Evolutionary conservation across 2,113 vertebrate species (phyloP).

Genomic region (Alouatta palliata): DNA sequence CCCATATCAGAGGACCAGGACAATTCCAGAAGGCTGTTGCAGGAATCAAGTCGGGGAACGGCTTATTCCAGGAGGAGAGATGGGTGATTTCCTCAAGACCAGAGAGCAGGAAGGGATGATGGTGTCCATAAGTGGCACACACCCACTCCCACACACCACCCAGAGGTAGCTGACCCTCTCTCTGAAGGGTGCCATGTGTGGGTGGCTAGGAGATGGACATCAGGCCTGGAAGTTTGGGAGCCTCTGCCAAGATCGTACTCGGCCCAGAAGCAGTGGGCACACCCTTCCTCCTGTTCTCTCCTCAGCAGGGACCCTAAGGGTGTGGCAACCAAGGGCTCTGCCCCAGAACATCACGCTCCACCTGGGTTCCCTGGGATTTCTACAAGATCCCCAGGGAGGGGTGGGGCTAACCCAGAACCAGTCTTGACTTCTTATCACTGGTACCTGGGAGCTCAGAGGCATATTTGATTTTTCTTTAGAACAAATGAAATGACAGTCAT

Average conservation of each 20-base stretch:
- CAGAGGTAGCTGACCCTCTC: neutral
- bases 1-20: neutral
- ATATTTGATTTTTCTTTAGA: neutral
- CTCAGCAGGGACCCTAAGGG: neutral
- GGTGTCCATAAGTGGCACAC: no score
- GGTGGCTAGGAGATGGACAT: neutral
- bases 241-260: neutral
- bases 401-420: neutral
- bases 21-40: neutral
- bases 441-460: neutral
- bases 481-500: neutral
- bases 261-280: neutral
- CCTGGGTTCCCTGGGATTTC: neutral
- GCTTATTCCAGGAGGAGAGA: neutral
- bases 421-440: neutral
- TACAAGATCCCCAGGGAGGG: neutral
- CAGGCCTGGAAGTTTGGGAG: neutral
- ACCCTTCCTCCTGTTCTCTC: neutral
- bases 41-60: neutral
- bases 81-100: neutral
- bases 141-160: neutral
- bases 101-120: neutral
- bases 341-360: neutral
- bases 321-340: neutral
- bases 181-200: neutral